A percentile compares a stretch with the other conserved stretches of the same genome.
These are phyloP conservation scores for Eucidaris tribuloides DNA, from an alignment of 35 echinoderm and acorn worm genomes.

Conservation along the genomic window DNA sequence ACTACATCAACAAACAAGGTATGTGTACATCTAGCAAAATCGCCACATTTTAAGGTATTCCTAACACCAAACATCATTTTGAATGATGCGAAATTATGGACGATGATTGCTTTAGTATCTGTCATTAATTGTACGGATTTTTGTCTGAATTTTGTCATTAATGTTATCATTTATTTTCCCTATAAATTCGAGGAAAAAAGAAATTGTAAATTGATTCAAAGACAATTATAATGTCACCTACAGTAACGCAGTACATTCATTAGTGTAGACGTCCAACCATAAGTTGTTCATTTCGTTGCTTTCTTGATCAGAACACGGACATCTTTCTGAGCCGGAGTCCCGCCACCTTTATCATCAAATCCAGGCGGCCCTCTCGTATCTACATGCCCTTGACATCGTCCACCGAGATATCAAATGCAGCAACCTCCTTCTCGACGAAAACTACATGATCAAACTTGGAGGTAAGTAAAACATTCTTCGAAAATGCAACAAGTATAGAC, in stretches of 20 bases:
- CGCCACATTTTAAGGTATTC: not conserved
- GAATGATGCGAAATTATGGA: not conserved
- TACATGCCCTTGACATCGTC: constrained; percentile 75
- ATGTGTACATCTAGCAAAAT: not conserved
- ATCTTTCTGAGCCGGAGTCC: constrained; percentile 79
- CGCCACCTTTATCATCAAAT: constrained; percentile 83
- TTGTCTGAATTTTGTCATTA: not conserved
- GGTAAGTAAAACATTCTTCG: too few species aligned
- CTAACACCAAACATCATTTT: not conserved
- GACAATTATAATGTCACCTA: too few species aligned
- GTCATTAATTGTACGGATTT: not conserved
- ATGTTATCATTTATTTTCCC: not conserved
- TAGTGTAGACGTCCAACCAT: not conserved
- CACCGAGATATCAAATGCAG: constrained; percentile 96
- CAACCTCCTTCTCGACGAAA: constrained; percentile 70
- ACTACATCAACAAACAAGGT: constrained; percentile 88
- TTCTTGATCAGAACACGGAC: constrained; percentile 31
- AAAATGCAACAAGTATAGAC: too few species aligned
- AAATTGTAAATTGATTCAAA: not conserved
- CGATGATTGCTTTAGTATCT: not conserved
- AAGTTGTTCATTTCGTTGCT: too few species aligned
- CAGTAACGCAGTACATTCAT: too few species aligned
- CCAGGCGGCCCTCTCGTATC: constrained; percentile 66
- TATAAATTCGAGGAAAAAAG: not conserved
- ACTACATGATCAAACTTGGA: constrained; percentile 82